phyloP scores from a whole-genome alignment of 2,113 vertebrate species.

The Maccullochella peelii region DNA sequence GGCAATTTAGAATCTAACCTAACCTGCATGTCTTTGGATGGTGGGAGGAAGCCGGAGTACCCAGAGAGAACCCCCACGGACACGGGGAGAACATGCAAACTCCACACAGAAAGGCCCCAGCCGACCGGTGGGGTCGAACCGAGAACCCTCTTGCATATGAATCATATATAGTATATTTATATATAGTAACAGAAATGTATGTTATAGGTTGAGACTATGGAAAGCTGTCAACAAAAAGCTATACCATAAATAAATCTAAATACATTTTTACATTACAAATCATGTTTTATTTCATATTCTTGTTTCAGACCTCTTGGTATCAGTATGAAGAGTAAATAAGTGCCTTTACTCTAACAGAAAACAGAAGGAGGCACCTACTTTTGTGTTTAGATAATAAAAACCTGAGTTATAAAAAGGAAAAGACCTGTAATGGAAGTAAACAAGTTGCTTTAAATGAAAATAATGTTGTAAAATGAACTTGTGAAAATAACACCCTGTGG shows the following conservation, averaged over 20 bases:
- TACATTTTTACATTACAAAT: too few species aligned
- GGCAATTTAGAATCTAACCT: too few species aligned
- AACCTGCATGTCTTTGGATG: too few species aligned
- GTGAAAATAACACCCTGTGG: neutral
- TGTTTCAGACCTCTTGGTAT: neutral
- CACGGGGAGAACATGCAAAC: too few species aligned
- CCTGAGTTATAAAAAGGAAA: neutral
- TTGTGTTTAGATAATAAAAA: neutral
- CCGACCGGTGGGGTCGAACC: too few species aligned
- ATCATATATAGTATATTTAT: too few species aligned
- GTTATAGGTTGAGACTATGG: neutral
- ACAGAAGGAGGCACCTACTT: neutral
- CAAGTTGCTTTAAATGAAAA: conserved; percentile 9
- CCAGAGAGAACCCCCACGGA: too few species aligned
- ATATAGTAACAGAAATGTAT: neutral
- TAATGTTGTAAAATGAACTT: conserved; percentile 21
- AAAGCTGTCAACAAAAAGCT: neutral
- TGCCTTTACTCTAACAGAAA: neutral
- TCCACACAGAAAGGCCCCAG: too few species aligned
- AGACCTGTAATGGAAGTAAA: neutral
- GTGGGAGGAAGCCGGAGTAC: too few species aligned
- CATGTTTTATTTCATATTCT: neutral
- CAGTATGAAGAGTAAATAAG: neutral
- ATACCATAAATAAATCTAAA: neutral
- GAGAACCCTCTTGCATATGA: too few species aligned